Percentiles rank a stretch among this genome's conserved stretches.
These are phyloP conservation scores for Microcebus jonahi DNA, from an alignment of 2,113 vertebrate genomes.

Conservation along the genomic window DNA sequence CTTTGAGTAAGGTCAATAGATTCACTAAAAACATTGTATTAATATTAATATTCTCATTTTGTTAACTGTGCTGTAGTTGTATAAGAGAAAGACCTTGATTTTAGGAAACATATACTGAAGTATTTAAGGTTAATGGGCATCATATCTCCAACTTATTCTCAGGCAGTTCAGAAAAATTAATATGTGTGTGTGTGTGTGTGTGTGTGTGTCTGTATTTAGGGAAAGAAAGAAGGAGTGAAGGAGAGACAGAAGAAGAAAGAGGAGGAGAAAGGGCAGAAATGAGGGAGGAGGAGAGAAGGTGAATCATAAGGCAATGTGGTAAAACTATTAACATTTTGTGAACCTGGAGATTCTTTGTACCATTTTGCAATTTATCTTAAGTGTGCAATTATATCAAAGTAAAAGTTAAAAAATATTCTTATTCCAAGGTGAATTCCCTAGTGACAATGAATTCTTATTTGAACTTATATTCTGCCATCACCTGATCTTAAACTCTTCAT, in stretches of 20 bases:
- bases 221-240: neutral
- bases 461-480: neutral
- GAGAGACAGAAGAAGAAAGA: neutral
- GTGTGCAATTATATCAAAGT: neutral
- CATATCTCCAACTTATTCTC: neutral
- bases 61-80: neutral
- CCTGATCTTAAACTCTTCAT: neutral
- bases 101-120: neutral
- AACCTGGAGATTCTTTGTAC: neutral
- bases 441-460: neutral
- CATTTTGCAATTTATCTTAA: neutral
- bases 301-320: neutral
- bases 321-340: neutral
- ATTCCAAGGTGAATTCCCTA: neutral
- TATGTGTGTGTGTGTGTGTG: neutral
- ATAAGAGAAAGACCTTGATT: neutral
- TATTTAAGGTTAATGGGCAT: neutral
- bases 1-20: neutral
- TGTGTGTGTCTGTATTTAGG: neutral
- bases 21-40: conserved; percentile 1
- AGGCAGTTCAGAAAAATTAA: neutral
- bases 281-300: neutral
- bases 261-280: neutral
- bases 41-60: neutral
- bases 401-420: neutral